Percentiles rank a stretch among this genome's conserved stretches.
Evolutionary conservation across 2,113 vertebrate species (phyloP).

Genomic region (Oreochromis tanganicae): DNA sequence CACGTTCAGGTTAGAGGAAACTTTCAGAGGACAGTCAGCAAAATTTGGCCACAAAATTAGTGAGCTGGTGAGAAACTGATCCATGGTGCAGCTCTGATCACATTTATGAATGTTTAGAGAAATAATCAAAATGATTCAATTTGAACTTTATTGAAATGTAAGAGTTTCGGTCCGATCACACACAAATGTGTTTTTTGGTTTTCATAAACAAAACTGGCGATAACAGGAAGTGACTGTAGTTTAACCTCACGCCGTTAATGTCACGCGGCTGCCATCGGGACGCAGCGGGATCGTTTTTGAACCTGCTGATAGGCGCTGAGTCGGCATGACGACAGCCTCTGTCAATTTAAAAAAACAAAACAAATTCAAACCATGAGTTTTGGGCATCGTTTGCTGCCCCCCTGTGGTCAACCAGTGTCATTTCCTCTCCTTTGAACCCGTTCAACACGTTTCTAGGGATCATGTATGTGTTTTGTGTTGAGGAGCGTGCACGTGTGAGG

Average conservation of each 20-base stretch:
- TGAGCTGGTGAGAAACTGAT: not conserved
- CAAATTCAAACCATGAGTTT: fast-evolving
- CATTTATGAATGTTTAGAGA: not conserved
- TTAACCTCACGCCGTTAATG: not conserved
- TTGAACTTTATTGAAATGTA: not conserved
- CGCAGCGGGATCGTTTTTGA: fast-evolving
- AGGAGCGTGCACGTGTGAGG: not conserved
- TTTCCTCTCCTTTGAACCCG: not conserved
- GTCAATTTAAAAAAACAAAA: not conserved
- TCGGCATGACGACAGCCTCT: not conserved
- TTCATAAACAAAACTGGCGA: not conserved
- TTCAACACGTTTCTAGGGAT: not conserved
- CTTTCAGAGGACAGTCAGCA: not conserved
- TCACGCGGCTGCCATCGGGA: not conserved
- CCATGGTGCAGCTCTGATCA: not conserved
- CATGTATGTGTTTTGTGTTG: not conserved
- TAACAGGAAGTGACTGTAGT: not conserved
- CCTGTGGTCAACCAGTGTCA: not conserved
- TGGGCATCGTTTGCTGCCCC: not conserved
- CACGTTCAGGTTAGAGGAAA: not conserved
- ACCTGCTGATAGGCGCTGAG: not conserved
- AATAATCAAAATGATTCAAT: not conserved
- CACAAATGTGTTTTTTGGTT: not conserved
- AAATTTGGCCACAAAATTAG: too few relatives aligned
- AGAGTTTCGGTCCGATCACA: fast-evolving